Percentiles rank a stretch among this genome's conserved stretches.
Conservation (phyloP, 2,113 vertebrate species). For the Rhineura floridana region DNA sequence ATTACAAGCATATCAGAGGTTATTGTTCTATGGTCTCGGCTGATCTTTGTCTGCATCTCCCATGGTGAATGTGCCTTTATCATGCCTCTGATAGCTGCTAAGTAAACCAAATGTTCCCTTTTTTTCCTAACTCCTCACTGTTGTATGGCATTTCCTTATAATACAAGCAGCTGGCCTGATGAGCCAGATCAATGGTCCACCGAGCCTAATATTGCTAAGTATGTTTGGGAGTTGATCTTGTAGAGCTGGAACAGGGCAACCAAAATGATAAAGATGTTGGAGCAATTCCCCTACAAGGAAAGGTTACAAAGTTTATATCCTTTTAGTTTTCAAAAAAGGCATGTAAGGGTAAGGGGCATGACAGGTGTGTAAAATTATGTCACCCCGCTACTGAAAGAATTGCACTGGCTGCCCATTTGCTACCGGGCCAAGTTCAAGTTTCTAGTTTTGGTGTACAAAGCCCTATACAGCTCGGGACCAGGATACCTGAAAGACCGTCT, state of each 20-base stretch:
- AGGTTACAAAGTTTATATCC: too few species aligned
- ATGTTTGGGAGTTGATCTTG: background rate
- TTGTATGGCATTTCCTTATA: constrained; percentile 34
- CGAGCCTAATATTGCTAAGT: background rate
- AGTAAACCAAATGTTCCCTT: constrained; percentile 56
- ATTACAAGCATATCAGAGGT: constrained; percentile 37
- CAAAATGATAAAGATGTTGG: background rate
- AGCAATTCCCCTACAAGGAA: too few species aligned
- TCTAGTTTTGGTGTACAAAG: too few species aligned
- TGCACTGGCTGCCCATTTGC: too few species aligned
- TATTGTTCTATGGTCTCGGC: constrained; percentile 38
- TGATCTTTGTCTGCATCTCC: constrained; percentile 47
- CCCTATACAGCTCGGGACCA: too few species aligned
- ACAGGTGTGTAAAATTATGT: too few species aligned
- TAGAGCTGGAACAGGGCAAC: background rate
- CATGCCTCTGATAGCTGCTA: constrained; percentile 41
- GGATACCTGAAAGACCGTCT: too few species aligned
- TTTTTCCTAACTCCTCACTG: constrained; percentile 53
- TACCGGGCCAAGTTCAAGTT: too few species aligned
- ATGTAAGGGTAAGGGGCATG: too few species aligned
- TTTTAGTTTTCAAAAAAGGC: too few species aligned
- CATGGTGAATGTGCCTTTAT: constrained; percentile 38
- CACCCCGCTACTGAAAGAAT: too few species aligned
- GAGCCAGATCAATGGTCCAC: background rate
- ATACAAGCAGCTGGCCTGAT: background rate